These are phyloP conservation scores for Luehdorfia chinensis DNA, from an alignment of 1,140 invertebrate species.

Conservation along the genomic window DNA sequence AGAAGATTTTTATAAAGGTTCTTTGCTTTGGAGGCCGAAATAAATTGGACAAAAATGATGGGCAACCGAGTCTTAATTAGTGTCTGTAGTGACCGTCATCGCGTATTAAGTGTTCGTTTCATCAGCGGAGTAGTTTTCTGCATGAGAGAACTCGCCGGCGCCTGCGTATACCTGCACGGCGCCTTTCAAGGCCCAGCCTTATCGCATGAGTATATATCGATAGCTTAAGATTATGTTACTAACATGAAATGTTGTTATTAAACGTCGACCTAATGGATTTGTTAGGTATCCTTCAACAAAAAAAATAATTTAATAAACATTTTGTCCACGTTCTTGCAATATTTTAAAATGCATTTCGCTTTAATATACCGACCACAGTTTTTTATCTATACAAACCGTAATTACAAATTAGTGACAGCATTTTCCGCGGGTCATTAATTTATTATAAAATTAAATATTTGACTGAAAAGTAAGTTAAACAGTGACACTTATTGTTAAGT, in stretches of 20 bases:
- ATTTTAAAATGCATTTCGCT: no score
- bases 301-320: slow-evolving; percentile 1
- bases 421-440: no score
- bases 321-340: no score
- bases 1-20: background rate
- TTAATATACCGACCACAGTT: no score
- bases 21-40: slow-evolving; percentile 3
- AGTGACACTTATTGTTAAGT: no score
- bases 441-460: no score
- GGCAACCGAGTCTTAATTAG: slow-evolving; percentile 61
- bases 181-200: slow-evolving; percentile 52
- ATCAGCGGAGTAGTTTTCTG: slow-evolving; percentile 64
- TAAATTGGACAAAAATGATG: slow-evolving; percentile 28
- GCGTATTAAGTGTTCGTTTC: slow-evolving; percentile 64
- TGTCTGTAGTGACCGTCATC: slow-evolving; percentile 59
- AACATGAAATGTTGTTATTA: slow-evolving; percentile 11
- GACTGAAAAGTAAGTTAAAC: no score
- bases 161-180: slow-evolving; percentile 44
- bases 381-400: no score
- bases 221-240: slow-evolving; percentile 51
- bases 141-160: slow-evolving; percentile 52
- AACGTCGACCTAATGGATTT: slow-evolving; percentile 15
- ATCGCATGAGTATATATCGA: slow-evolving; percentile 30
- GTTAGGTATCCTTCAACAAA: background rate
- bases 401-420: no score